Evolutionary conservation across 2,797 vertebrate species (phyloP).

Genomic region (Melanogrammus aeglefinus): DNA sequence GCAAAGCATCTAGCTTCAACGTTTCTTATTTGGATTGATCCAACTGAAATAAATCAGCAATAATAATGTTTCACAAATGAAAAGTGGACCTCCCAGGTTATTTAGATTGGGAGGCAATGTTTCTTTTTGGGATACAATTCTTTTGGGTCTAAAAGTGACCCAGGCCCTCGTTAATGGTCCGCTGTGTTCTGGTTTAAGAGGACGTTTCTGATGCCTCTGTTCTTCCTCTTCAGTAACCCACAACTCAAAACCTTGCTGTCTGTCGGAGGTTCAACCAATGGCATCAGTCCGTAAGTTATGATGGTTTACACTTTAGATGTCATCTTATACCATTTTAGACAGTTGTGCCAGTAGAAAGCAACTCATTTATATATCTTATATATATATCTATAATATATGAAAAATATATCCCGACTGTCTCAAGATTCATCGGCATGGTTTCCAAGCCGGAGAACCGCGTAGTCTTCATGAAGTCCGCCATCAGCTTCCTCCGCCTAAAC

Average conservation of each 20-base stretch:
- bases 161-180: neutral
- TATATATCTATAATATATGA: neutral
- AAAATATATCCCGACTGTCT: too few species aligned
- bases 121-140: neutral
- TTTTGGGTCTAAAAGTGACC: too few species aligned
- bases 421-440: constrained; percentile 78
- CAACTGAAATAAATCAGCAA: too few species aligned
- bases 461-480: constrained; percentile 72
- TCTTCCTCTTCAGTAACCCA: constrained; percentile 69
- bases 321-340: neutral
- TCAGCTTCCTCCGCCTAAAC: constrained; percentile 68
- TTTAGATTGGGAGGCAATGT: neutral
- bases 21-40: too few species aligned
- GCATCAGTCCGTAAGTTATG: constrained; percentile 72
- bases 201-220: neutral
- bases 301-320: neutral
- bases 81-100: neutral
- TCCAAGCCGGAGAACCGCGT: constrained; percentile 55
- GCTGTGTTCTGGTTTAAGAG: neutral
- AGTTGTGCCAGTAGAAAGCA: neutral
- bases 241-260: constrained; percentile 78
- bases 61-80: neutral
- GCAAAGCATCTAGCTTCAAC: neutral
- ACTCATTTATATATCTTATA: neutral
- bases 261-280: constrained; percentile 76